Base-by-base conservation (phyloP, 2,888 invertebrate genomes). In the Melinopterus prodromus region DNA sequence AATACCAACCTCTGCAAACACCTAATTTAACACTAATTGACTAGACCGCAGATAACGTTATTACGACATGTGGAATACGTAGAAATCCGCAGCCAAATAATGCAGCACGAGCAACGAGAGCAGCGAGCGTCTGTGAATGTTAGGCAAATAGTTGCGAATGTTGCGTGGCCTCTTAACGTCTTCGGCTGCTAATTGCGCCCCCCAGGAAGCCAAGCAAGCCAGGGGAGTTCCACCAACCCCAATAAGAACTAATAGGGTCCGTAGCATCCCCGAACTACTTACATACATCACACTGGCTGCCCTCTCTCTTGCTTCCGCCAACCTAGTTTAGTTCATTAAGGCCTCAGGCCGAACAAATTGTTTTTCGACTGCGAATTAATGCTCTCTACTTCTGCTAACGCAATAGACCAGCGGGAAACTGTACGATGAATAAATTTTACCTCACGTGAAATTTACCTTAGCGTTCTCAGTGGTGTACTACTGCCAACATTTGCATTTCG, bases 181-280 rank as follows among this genome's bases (percentile, higher is more conserved):
- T 53, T 53, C 12, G 7, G 53, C 53, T 53, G 53, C 53, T 53
- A 53, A 53, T 53, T 53, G 53, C 26, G 26, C 53, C 53, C 53
- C 53, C 5, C 12, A 53, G 53, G 53, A 53, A 53, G 53, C 53
- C 12, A 53, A 12, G 9, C 53, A 4, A 53, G 53, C 53, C 12
- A 53, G 53, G 9, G 7, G 53, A 9, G 53, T 53, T 1, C 53
- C 12, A 9, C 53, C 53, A 53, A 53, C 53, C 53, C 53, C 53
- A 53, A 53, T 53, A 53, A 53, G 53, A 53, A 53, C 53, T 53
- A 53, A 53, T 53, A 53, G 53, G 53, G 53, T 53, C 53, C 53
- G 53, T 53, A 53, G 3, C 53, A 53, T 53, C 53, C 53, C 53
- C 53, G 12, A 53, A 53, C 53, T 53, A 53, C 53, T 53, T 53